These are phyloP conservation scores for Aptenodytes patagonicus DNA, from an alignment of 2,113 vertebrate species.

Conservation along the genomic window DNA sequence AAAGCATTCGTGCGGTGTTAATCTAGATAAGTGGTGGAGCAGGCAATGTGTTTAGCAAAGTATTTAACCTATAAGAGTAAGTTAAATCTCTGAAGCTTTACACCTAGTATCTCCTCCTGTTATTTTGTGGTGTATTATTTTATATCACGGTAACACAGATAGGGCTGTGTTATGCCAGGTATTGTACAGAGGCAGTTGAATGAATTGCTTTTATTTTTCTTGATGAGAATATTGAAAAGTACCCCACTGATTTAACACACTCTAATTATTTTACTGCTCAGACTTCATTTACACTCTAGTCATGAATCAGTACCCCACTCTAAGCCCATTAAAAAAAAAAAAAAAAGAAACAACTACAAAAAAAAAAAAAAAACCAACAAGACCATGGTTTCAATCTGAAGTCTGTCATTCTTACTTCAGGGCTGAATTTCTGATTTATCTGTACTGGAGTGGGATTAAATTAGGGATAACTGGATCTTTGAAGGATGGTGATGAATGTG, in stretches of 20 bases:
- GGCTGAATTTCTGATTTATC: background rate
- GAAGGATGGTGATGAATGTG: background rate
- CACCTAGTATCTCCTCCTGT: background rate
- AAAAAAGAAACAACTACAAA: background rate
- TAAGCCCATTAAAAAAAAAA: background rate
- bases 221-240: background rate
- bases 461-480: background rate
- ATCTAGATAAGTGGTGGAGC: background rate
- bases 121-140: background rate
- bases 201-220: background rate
- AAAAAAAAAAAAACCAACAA: fast-evolving
- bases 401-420: background rate
- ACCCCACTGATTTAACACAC: background rate
- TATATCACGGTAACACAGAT: background rate
- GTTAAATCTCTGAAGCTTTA: background rate
- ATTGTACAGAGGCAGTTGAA: background rate
- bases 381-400: background rate
- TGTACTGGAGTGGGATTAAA: background rate
- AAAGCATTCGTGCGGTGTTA: background rate
- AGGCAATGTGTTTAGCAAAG: background rate
- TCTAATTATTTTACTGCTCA: background rate
- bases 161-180: background rate
- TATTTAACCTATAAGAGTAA: background rate
- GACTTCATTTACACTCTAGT: background rate
- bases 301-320: background rate